Evolutionary conservation across 2,113 vertebrate genomes (phyloP), one percentile per base, ranked within the genome.

Genomic region (Amazona vittata): DNA sequence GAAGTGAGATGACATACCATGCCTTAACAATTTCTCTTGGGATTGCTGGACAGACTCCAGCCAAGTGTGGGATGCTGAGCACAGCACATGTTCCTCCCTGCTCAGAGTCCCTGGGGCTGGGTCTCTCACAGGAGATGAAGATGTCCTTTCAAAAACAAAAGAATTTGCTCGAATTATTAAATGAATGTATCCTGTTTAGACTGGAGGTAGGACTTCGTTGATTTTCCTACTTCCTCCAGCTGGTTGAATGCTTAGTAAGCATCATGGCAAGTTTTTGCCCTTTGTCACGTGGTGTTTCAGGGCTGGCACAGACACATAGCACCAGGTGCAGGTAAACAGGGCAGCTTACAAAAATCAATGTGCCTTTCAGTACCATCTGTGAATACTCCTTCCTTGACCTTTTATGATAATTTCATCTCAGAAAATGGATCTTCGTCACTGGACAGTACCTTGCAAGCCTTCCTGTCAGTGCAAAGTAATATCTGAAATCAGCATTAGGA

Each of bases 81-180:
- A 4, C 0, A 1, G 20, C 0, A 1, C 12, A 2, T 64, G 9
- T 53, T 93, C n/a, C 12, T 82, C 26, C 25, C 43, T 52, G 24
- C 19, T 62, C 37, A 31, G 60, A 31, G 6, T 86, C 25, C 31
- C 21, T 62, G n/a, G 46, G 31, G 25, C 53, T 90, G 47, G 39
- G 47, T 73, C 35, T 94, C 24, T 55, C 31, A 49, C n/a, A 41
- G 12, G 33, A 49, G 35, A 31, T 37, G 31, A 28, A 64, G 41
- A 46, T 62, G 5, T 52, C 15, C 35, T 77, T 86, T 67, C 35
- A 74, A 96, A 86, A 64, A 4, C 31, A 35, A 73, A n/a, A 87
- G 19, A 39, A 31, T 33, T 87, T 69, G 28, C 8, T 74, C 1
- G 5, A 46, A 46, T 59, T 80, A 69, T 53, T 69, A 74, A 59